Evolutionary conservation across 2,888 invertebrate species (phyloP).

Genomic region (Eupithecia insigniata): DNA sequence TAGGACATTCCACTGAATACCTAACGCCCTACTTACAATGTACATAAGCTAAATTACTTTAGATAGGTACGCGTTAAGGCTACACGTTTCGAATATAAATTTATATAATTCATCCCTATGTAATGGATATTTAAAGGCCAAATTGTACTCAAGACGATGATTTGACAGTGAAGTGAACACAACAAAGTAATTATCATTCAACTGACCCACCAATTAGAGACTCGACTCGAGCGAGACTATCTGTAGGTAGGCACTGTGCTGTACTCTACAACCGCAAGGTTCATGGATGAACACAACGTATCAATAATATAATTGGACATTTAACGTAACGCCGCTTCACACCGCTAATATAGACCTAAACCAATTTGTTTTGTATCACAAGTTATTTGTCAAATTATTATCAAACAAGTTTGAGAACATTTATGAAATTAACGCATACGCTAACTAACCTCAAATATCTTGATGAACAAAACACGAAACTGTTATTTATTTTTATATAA

Average conservation of each 20-base stretch:
- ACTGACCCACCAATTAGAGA: neutral
- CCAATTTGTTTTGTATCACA: neutral
- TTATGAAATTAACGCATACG: neutral
- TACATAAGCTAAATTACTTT: slow-evolving; percentile 35
- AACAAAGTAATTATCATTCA: neutral
- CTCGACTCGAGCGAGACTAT: no score
- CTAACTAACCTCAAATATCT: neutral
- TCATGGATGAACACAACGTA: neutral
- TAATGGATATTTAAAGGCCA: neutral
- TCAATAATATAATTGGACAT: slow-evolving; percentile 27
- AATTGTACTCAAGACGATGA: neutral
- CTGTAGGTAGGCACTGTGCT: no score
- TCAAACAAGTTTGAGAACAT: neutral
- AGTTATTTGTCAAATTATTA: neutral
- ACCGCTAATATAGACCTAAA: neutral
- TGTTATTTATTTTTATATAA: neutral
- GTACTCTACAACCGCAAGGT: neutral
- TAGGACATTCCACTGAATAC: slow-evolving; percentile 15
- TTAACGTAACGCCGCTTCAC: slow-evolving; percentile 27
- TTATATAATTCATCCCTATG: neutral
- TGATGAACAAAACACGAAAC: neutral
- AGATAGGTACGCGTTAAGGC: slow-evolving; percentile 47
- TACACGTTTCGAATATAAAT: slow-evolving; percentile 37
- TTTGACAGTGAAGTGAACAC: neutral
- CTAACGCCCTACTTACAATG: slow-evolving; percentile 23